Conservation (phyloP, 2,888 invertebrate species). For the Xestia xanthographa region DNA sequence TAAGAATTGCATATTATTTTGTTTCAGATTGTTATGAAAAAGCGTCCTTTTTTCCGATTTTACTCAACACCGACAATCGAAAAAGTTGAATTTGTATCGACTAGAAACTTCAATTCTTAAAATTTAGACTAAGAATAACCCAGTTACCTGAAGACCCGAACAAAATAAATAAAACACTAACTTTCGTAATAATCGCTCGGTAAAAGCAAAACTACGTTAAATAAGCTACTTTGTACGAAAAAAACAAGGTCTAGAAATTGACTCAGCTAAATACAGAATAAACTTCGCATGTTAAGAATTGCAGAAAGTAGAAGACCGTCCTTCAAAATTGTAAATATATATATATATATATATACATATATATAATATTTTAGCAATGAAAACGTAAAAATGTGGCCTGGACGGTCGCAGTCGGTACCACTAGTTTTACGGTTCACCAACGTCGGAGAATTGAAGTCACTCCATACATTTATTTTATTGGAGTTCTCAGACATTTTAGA, state of each 20-base stretch:
- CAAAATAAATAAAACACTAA: constrained; percentile 13
- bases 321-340: too few species aligned
- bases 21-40: not conserved
- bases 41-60: not conserved
- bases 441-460: constrained; percentile 46
- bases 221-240: not conserved
- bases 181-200: constrained; percentile 8
- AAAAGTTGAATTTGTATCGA: not conserved
- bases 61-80: not conserved
- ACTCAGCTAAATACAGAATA: constrained; percentile 21
- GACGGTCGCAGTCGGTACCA: constrained; percentile 14
- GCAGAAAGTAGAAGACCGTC: constrained; percentile 19
- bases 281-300: constrained; percentile 31
- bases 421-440: constrained; percentile 41
- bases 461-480: constrained; percentile 55
- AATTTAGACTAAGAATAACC: constrained; percentile 3
- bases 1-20: not conserved
- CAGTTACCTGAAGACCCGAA: constrained; percentile 21
- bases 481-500: constrained; percentile 40
- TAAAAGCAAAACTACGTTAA: not conserved
- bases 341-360: too few species aligned
- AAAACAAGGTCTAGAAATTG: constrained; percentile 14
- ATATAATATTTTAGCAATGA: constrained; percentile 39
- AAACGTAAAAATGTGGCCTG: constrained; percentile 41
- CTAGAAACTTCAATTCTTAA: not conserved